A percentile compares a stretch with the other conserved stretches of the same genome.
Evolutionary conservation across 2,888 invertebrate genomes (phyloP).

Genomic region (Syrphus vitripennis): DNA sequence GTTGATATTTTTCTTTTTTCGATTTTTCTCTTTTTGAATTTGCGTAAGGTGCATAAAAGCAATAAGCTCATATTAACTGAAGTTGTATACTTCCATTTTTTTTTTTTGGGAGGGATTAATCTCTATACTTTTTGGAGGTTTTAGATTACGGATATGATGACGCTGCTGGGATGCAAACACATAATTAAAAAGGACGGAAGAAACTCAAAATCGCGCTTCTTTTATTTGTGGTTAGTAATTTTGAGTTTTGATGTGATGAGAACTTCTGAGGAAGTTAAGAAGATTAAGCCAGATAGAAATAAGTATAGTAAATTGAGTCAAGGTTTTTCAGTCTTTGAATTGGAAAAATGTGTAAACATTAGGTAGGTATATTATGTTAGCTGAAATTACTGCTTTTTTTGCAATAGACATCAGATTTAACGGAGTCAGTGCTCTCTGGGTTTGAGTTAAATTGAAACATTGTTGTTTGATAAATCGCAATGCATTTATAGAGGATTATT

Average conservation of each 20-base stretch:
- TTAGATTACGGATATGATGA: constrained; percentile 44
- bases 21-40: neutral
- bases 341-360: neutral
- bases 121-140: constrained; percentile 42
- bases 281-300: constrained; percentile 25
- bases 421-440: no score
- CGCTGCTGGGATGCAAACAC: constrained; percentile 29
- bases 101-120: constrained; percentile 56
- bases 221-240: constrained; percentile 48
- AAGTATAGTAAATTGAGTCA: constrained; percentile 39
- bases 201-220: constrained; percentile 56
- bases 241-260: constrained; percentile 44
- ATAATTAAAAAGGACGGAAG: constrained; percentile 61
- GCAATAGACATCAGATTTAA: no score
- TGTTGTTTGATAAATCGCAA: no score
- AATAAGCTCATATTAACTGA: constrained; percentile 62
- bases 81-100: constrained; percentile 44
- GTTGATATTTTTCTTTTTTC: constrained; percentile 8
- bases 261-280: constrained; percentile 61
- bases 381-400: neutral
- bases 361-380: neutral
- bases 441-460: no score
- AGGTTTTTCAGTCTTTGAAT: neutral
- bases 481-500: no score
- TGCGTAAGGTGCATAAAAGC: constrained; percentile 36